Conservation (phyloP, 2,113 vertebrate genomes). For the Camelus dromedarius region DNA sequence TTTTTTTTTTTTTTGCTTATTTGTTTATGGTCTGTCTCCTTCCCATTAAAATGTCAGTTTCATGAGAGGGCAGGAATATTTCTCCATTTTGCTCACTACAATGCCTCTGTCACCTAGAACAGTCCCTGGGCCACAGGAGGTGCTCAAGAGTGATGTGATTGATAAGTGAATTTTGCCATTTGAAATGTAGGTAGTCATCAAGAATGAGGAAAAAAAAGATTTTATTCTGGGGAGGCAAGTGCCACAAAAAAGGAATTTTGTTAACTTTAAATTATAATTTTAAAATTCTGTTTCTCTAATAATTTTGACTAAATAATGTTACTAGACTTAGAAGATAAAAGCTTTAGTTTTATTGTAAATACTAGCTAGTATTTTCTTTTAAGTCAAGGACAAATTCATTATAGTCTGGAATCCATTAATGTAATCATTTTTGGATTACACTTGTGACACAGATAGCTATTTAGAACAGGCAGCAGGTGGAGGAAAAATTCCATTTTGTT, state of each 20-base stretch:
- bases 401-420: neutral
- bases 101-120: neutral
- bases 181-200: neutral
- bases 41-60: neutral
- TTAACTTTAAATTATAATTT: neutral
- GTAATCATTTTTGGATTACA: neutral
- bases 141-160: neutral
- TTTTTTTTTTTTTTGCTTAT: neutral
- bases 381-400: neutral
- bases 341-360: neutral
- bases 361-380: neutral
- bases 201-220: neutral
- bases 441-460: neutral
- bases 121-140: neutral
- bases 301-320: slow-evolving; percentile 28
- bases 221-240: neutral
- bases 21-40: neutral
- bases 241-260: neutral
- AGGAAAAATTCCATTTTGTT: neutral
- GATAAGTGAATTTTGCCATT: neutral
- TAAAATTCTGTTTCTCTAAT: neutral
- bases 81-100: neutral
- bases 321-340: neutral
- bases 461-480: neutral
- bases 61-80: neutral